Evolutionary conservation across 2,113 vertebrate genomes (phyloP), one percentile per base, ranked within the genome.

Genomic region (Procavia capensis): DNA sequence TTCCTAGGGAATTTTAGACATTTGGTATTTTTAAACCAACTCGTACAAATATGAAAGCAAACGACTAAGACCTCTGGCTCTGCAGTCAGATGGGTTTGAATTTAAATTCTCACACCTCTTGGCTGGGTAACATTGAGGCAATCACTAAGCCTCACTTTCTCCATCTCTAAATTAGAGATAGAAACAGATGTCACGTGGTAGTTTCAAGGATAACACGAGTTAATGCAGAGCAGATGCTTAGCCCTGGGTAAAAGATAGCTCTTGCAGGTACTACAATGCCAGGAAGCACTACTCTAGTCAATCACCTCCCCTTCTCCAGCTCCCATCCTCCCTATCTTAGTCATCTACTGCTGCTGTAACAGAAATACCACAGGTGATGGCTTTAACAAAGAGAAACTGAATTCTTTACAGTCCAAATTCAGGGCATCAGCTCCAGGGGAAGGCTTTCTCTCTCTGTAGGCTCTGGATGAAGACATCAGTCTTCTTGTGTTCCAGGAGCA

Each of bases 31-130:
- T 91, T 84, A 61, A 90, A 27, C 70, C 57, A 90, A 79, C 72
- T 85, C 75, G 79, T 93, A 82, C 88, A 93, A 89, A 54, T 39
- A 17, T 31, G 70, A 68, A 78, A 91, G 75, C 59, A 47, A 74
- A 72, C 50, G 25, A 96, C 84, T 66, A 75, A 89, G 84, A 84
- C 27, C 59, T 41, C 66, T 85, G 54, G 80, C 36, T 87, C 39
- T 47, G 5, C 61, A n/a, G 27, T 45, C 70, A 87, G 54, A 63
- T 7, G 10, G 39, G 6, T 76, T 92, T 85, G 43, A 83, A 43
- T 76, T 90, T 91, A 82, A 95, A 88, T 82, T 22, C 57, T 29
- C 57, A 59, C 0, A 25, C 24, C 50, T 79, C 66, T 8, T n/a
- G 47, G 50, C 64, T 88, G 20, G 0, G 1, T 29, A 70, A 31